A percentile compares a stretch with the other conserved stretches of the same genome.
phyloP scores from a whole-genome alignment of 2,888 invertebrate genomes.

The Eurytoma californica region DNA sequence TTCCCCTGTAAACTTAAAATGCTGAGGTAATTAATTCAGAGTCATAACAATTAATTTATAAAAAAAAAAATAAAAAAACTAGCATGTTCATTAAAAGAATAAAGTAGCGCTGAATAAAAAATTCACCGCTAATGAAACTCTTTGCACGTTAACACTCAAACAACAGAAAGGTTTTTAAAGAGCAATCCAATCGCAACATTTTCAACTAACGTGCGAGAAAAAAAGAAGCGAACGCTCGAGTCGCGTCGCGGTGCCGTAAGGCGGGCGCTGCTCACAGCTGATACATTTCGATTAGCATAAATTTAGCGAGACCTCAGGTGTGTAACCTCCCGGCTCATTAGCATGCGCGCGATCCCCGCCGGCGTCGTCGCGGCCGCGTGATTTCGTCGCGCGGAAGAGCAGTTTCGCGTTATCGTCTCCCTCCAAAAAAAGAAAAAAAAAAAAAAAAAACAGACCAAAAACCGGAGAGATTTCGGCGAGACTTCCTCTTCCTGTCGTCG shows the following conservation, averaged over 20 bases:
- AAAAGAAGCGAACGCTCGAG: neutral
- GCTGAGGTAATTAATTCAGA: too few species aligned
- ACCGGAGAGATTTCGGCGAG: conserved; percentile 35
- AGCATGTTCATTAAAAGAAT: too few species aligned
- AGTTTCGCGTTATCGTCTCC: neutral
- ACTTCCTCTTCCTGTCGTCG: conserved; percentile 38
- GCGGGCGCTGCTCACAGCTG: conserved; percentile 58
- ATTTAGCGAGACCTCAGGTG: conserved; percentile 73
- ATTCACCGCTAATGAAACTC: too few species aligned
- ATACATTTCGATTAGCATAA: conserved; percentile 74
- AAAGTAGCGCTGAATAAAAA: too few species aligned
- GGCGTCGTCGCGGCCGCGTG: conserved; percentile 14
- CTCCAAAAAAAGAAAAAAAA: neutral
- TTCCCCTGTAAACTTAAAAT: too few species aligned
- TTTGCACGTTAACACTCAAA: too few species aligned
- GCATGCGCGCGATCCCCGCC: conserved; percentile 72
- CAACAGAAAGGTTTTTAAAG: too few species aligned
- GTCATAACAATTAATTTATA: too few species aligned
- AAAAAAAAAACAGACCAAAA: neutral
- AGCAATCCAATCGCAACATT: neutral
- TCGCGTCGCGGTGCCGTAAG: too few species aligned
- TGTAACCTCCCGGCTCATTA: conserved; percentile 68
- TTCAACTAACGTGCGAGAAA: neutral
- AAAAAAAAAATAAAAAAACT: too few species aligned
- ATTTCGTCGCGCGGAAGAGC: conserved; percentile 8